phyloP scores from a whole-genome alignment of 2,888 invertebrate species.

The Acrobeloides nanus region DNA sequence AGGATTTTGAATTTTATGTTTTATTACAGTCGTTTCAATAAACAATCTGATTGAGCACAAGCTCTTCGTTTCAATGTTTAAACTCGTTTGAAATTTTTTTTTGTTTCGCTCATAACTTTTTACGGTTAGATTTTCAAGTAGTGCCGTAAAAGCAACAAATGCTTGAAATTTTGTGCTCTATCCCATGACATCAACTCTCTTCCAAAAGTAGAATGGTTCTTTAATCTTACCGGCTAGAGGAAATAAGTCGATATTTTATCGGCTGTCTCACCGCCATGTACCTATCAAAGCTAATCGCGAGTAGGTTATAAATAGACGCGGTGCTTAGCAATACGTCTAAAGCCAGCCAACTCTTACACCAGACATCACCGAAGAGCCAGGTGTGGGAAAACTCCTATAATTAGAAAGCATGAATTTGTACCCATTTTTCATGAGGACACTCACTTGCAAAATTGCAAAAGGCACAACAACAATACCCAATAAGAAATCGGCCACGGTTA shows the following conservation, averaged over 20 bases:
- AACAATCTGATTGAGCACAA: too few relatives aligned
- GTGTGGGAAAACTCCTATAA: slow-evolving; percentile 62
- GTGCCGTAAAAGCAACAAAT: too few relatives aligned
- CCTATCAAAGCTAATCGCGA: slow-evolving; percentile 78
- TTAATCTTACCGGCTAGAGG: slow-evolving; percentile 57
- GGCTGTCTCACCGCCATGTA: slow-evolving; percentile 93
- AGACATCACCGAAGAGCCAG: slow-evolving; percentile 89
- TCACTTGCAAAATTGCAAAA: slow-evolving; percentile 88
- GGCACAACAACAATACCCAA: slow-evolving; percentile 91
- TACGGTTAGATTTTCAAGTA: too few relatives aligned
- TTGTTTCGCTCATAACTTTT: too few relatives aligned
- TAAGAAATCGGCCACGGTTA: slow-evolving; percentile 87
- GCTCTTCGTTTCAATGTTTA: too few relatives aligned
- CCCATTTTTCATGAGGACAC: slow-evolving; percentile 12
- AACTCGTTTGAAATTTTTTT: too few relatives aligned
- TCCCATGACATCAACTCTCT: too few relatives aligned
- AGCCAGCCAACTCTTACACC: slow-evolving; percentile 92
- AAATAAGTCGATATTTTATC: slow-evolving; percentile 82
- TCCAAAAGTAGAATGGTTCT: too few relatives aligned
- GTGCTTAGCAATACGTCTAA: slow-evolving; percentile 98
- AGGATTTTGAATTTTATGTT: too few relatives aligned
- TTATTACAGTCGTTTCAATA: too few relatives aligned
- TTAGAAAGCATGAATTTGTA: too few relatives aligned
- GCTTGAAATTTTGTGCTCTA: too few relatives aligned
- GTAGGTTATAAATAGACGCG: slow-evolving; percentile 86